Evolutionary conservation across 2,888 invertebrate species (phyloP).

Genomic region (Drosophila nr. perissopoda): DNA sequence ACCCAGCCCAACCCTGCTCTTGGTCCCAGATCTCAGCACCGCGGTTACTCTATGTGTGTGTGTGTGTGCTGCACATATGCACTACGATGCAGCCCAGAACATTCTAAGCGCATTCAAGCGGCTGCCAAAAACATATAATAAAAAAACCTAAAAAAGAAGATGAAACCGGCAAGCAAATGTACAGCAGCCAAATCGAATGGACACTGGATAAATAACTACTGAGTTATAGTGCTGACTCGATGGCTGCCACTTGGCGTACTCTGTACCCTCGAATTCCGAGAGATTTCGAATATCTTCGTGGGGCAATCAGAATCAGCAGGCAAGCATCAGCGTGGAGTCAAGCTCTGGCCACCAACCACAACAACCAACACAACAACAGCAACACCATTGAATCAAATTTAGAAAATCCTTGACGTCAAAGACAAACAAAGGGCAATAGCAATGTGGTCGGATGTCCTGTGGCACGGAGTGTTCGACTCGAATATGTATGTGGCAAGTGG

Average conservation of each 20-base stretch:
- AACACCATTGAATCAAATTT: slow-evolving; percentile 69
- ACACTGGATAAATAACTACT: slow-evolving; percentile 77
- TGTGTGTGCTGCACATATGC: slow-evolving; percentile 41
- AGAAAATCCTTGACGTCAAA: slow-evolving; percentile 74
- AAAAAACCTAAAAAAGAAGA: slow-evolving; percentile 33
- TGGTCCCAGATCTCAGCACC: background rate
- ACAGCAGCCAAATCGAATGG: slow-evolving; percentile 71
- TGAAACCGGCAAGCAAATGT: slow-evolving; percentile 52
- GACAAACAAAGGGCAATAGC: slow-evolving; percentile 60
- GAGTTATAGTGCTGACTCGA: slow-evolving; percentile 66
- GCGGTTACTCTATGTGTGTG: slow-evolving; percentile 3
- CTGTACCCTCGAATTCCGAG: slow-evolving; percentile 38
- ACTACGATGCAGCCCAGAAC: slow-evolving; percentile 72
- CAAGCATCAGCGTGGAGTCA: slow-evolving; percentile 36
- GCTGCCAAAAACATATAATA: slow-evolving; percentile 70
- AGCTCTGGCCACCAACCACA: slow-evolving; percentile 18
- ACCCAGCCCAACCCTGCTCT: slow-evolving; percentile 9
- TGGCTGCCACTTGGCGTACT: slow-evolving; percentile 43
- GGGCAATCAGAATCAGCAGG: slow-evolving; percentile 69
- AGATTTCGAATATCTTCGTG: slow-evolving; percentile 77
- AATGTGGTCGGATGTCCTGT: slow-evolving; percentile 32
- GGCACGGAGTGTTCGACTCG: slow-evolving; percentile 24
- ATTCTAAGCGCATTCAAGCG: slow-evolving; percentile 59
- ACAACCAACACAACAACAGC: slow-evolving; percentile 27
- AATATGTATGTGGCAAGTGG: slow-evolving; percentile 65